A percentile compares a stretch with the other conserved stretches of the same genome.
Evolutionary conservation across 2,797 vertebrate species (phyloP).

Genomic region (Pyrrhura leucotis): DNA sequence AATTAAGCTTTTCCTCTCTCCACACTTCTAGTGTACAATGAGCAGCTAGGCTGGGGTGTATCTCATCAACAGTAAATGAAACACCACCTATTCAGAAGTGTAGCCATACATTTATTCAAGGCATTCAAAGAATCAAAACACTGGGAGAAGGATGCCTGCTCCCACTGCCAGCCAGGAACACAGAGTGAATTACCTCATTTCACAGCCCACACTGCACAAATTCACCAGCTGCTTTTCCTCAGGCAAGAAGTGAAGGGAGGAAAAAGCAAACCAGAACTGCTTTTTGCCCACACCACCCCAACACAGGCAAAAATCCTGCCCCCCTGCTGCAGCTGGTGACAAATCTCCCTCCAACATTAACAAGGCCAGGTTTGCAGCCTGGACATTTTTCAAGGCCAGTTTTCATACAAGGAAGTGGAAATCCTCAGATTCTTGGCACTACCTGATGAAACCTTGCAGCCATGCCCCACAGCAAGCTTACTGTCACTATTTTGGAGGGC

Average conservation of each 20-base stretch:
- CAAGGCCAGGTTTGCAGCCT: fast-evolving
- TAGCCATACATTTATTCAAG: not conserved
- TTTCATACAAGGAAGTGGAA: not conserved
- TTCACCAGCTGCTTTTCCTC: not conserved
- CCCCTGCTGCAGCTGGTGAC: not conserved
- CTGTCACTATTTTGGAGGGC: not conserved
- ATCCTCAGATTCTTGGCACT: not conserved
- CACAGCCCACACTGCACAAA: not conserved
- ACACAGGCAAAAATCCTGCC: not conserved
- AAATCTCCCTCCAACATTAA: not conserved
- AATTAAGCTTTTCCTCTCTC: not conserved
- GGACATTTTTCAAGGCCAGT: not conserved
- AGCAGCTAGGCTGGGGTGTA: not conserved
- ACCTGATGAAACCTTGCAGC: not conserved
- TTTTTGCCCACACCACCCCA: not conserved
- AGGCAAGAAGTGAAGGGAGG: not conserved
- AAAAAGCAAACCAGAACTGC: not conserved
- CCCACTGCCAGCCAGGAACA: not conserved
- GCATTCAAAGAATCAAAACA: not conserved
- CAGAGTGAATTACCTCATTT: not conserved
- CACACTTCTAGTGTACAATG: not conserved
- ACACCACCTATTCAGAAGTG: not conserved
- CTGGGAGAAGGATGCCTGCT: not conserved
- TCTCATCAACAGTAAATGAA: not conserved
- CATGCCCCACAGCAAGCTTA: not conserved